Evolutionary conservation across 2,797 vertebrate genomes (phyloP), one percentile per base, ranked within the genome.

Genomic region (Apodemus agrarius): DNA sequence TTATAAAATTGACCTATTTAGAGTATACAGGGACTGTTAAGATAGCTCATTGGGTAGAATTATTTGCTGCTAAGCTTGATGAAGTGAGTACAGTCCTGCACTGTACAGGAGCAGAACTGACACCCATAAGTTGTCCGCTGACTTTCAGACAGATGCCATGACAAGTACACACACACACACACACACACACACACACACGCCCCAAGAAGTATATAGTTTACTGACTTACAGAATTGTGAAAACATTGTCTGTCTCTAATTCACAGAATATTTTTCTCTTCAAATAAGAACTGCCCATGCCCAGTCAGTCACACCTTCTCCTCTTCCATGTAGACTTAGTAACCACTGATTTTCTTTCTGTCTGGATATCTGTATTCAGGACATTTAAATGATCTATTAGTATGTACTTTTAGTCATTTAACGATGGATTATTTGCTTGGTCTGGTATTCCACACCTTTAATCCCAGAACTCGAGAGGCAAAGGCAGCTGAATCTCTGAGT

Each of bases 171-270:
- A 24, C 19, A 12, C 22, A 4, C 17, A 9, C 5, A 21, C 19
- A 24, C 5, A 43, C 22, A 49, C 26, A 78, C 75, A 49, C 24
- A 43, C 43, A 43, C 43, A 43, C 29, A 49, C 75, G 31, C 24
- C 14, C 19, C 24, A 57, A n/a, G 67, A 86, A 92, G 21, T 80
- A 7, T 46, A 43, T 0, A 67, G 43, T 76, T 91, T 31, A 84
- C 4, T 97, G 52, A 93, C 67, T 92, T 46, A 65, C 17, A 29
- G 52, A 75, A 21, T 46, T 87, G n/a, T 90, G 61, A 90, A 87
- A 63, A 10, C 8, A n/a, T 86, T 11, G 78, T 95, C 26, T 12
- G 76, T 95, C 29, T 85, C 43, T 40, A 93, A 80, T 89, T 85
- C 14, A 26, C 43, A 59, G 29, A 80, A 46, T n/a, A 19, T 91